Conservation (phyloP, 1,140 invertebrate genomes). For the Phortica variegata region DNA sequence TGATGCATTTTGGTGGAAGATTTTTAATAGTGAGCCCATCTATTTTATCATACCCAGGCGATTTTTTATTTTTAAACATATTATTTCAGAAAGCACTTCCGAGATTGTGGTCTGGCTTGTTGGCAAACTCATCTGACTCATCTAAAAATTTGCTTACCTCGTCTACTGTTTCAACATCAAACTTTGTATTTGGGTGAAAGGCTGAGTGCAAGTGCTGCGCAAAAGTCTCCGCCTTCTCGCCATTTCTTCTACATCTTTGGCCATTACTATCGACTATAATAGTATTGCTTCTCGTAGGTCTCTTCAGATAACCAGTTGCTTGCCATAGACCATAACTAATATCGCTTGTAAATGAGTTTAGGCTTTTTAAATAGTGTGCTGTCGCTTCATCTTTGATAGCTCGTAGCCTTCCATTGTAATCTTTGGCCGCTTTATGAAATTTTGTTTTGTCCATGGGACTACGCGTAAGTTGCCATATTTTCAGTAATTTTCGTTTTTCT, state of each 20-base stretch:
- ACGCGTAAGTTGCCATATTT: not conserved
- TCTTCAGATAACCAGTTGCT: constrained; percentile 3
- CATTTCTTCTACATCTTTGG: not conserved
- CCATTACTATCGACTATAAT: not conserved
- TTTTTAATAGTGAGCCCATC: not conserved
- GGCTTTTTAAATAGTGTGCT: constrained; percentile 1
- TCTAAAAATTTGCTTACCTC: constrained; percentile 3
- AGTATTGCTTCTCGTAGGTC: constrained; percentile 7
- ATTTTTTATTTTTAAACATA: constrained; percentile 9
- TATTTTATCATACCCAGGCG: constrained; percentile 12
- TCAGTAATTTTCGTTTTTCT: constrained; percentile 1
- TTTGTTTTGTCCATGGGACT: not conserved
- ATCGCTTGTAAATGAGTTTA: constrained; percentile 1
- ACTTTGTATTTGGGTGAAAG: not conserved
- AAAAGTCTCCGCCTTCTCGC: constrained; percentile 6
- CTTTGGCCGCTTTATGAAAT: not conserved
- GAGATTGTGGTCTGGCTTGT: not conserved
- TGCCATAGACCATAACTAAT: constrained; percentile 8
- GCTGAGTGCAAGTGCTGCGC: not conserved
- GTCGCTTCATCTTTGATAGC: constrained; percentile 5
- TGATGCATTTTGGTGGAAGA: constrained; percentile 2
- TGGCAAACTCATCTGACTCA: constrained; percentile 6
- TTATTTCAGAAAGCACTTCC: constrained; percentile 3
- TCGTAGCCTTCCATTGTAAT: not conserved
- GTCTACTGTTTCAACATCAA: no score